phyloP scores from a whole-genome alignment of 1,140 invertebrate species.

The Orussus abietinus region DNA sequence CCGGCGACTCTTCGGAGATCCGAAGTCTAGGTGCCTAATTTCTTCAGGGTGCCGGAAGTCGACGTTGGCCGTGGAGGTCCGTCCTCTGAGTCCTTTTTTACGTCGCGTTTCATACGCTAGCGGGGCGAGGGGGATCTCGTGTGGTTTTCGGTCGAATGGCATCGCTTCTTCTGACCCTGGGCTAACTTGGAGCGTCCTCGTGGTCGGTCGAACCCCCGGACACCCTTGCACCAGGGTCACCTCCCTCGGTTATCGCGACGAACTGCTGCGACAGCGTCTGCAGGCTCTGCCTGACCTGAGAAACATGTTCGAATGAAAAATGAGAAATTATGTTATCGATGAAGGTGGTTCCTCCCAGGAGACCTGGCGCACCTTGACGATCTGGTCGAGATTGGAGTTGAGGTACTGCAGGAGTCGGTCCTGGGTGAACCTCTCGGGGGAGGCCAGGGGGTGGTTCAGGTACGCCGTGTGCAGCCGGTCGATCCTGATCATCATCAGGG shows the following conservation, averaged over 20 bases:
- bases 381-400: constrained; percentile 47
- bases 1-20: constrained; percentile 14
- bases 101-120: constrained; percentile 37
- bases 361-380: constrained; percentile 47
- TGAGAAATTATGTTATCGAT: constrained; percentile 3
- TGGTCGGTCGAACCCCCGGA: constrained; percentile 29
- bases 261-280: constrained; percentile 45
- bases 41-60: constrained; percentile 17
- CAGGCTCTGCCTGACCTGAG: constrained; percentile 42
- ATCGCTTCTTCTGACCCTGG: constrained; percentile 22
- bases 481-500: constrained; percentile 48
- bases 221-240: constrained; percentile 25
- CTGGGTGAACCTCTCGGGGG: constrained; percentile 44
- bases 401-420: constrained; percentile 46
- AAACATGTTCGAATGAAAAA: constrained; percentile 7
- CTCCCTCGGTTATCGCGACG: constrained; percentile 36
- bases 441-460: constrained; percentile 45
- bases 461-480: constrained; percentile 46
- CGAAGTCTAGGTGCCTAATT: constrained; percentile 28
- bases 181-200: constrained; percentile 45
- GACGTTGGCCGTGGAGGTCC: no score
- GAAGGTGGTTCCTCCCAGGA: no score
- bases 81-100: no score
- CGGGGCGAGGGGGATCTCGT: constrained; percentile 33
- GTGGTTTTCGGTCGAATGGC: constrained; percentile 31